phyloP scores from a whole-genome alignment of 2,888 invertebrate genomes.

The Callosobruchus maculatus region DNA sequence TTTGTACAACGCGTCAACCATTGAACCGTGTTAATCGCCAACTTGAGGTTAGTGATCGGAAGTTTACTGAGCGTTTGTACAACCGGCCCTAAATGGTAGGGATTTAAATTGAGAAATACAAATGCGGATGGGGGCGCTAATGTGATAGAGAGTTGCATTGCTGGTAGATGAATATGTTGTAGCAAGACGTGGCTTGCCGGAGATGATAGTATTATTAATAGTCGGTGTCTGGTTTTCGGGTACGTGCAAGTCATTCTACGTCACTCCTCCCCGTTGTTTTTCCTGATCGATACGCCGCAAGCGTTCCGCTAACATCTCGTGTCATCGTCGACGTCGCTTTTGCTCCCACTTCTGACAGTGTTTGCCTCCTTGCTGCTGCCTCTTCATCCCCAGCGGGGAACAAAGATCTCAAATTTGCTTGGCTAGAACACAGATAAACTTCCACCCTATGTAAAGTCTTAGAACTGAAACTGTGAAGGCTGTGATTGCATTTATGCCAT shows the following conservation, averaged over 20 bases:
- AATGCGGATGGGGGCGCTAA: too few species aligned
- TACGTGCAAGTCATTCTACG: constrained; percentile 49
- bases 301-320: constrained; percentile 42
- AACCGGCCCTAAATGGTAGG: too few species aligned
- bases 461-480: too few species aligned
- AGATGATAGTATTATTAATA: constrained; percentile 51
- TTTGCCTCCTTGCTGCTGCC: not conserved
- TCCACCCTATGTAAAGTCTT: too few species aligned
- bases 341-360: constrained; percentile 23
- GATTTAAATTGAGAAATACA: too few species aligned
- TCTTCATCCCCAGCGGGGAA: not conserved
- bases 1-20: too few species aligned
- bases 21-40: too few species aligned
- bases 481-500: too few species aligned
- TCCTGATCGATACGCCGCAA: constrained; percentile 41
- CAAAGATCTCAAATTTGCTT: not conserved
- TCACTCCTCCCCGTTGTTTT: constrained; percentile 43
- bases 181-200: constrained; percentile 7
- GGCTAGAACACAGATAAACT: not conserved
- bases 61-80: too few species aligned
- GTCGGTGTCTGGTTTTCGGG: constrained; percentile 46
- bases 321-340: constrained; percentile 39
- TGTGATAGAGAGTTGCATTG: too few species aligned
- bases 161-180: too few species aligned
- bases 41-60: too few species aligned